These are phyloP conservation scores for Cyprinodon brontotheroides DNA, from an alignment of 2,113 vertebrate species.

Conservation along the genomic window DNA sequence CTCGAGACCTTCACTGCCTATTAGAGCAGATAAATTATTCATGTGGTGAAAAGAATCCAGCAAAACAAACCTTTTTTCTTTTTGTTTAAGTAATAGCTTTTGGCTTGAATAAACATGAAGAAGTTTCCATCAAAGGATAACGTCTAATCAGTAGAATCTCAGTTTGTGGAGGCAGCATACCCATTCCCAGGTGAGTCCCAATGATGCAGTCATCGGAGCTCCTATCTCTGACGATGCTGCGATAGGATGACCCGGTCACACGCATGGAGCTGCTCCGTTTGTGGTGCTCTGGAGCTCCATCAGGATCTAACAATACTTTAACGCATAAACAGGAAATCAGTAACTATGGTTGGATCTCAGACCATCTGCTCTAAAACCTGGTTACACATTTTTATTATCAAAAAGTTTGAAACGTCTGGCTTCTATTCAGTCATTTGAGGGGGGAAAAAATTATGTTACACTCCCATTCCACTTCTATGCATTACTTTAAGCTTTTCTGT, in stretches of 20 bases:
- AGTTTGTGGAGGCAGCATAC: slow-evolving; percentile 56
- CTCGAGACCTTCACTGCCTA: background rate
- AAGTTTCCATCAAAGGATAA: background rate
- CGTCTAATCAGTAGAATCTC: too few species aligned
- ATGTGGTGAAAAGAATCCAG: background rate
- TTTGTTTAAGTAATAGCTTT: background rate
- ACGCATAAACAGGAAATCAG: background rate
- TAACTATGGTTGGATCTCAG: background rate
- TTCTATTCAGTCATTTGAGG: too few species aligned
- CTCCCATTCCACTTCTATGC: too few species aligned
- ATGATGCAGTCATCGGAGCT: slow-evolving; percentile 84
- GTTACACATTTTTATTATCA: too few species aligned
- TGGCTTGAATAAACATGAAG: background rate
- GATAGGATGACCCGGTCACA: slow-evolving; percentile 81
- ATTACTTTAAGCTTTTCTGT: too few species aligned
- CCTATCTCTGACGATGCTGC: slow-evolving; percentile 79
- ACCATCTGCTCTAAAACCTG: too few species aligned
- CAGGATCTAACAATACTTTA: slow-evolving; percentile 76
- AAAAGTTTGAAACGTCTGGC: too few species aligned
- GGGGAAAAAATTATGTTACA: too few species aligned
- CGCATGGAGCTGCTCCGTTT: slow-evolving; percentile 87
- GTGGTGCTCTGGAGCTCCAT: slow-evolving; percentile 75
- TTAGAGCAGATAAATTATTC: background rate
- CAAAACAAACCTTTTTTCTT: background rate
- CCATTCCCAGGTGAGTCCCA: slow-evolving; percentile 85